Base-by-base conservation (phyloP, 2,113 vertebrate genomes). In the Austrofundulus limnaeus region DNA sequence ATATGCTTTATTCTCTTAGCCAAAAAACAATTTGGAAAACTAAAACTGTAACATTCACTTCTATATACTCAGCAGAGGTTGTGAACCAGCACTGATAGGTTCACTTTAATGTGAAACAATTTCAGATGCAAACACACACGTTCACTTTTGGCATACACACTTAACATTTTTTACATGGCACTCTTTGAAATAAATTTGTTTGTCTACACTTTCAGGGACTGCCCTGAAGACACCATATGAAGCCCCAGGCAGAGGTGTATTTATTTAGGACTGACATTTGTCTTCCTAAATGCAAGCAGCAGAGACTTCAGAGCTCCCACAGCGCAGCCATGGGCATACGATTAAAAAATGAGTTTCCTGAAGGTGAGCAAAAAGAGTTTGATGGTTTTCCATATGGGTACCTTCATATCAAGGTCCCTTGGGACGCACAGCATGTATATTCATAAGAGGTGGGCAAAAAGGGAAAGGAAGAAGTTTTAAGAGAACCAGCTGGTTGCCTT, bases 371-470 rank as follows among this genome's bases (percentile, higher is more conserved):
- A 78, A 75, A 83, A 83, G 68, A 80, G 81, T 77, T 82, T 79
- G 74, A 75, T 80, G 75, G 51, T 83, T 90, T 89, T 89, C 90
- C 89, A 91, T 92, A 89, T 90, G 90, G 91, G 75, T 83, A 85
- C 82, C 80, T 84, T 86, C 83, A 78, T 80, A 70, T 80, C 39
- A 73, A 69, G 62, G 69, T 66, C 88, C 86, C 82, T 56, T 48
- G 90, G 84, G 90, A 87, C 17, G 25, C 57, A 72, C 48, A 15
- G 66, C 87, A 92, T 91, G 88, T 90, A 87, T 93, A 92, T 92
- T 92, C 86, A 91, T 90, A 86, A 88, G 72, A 62, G 78, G 78
- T 80, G 81, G 51, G 72, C 60, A 67, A 66, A 45, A 74, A 65
- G 57, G 57, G 25, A 39, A 42, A 17, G 0, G 48, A 61, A 51